Evolutionary conservation across 1,140 invertebrate genomes (phyloP).

Genomic region (Coptotermes formosanus): DNA sequence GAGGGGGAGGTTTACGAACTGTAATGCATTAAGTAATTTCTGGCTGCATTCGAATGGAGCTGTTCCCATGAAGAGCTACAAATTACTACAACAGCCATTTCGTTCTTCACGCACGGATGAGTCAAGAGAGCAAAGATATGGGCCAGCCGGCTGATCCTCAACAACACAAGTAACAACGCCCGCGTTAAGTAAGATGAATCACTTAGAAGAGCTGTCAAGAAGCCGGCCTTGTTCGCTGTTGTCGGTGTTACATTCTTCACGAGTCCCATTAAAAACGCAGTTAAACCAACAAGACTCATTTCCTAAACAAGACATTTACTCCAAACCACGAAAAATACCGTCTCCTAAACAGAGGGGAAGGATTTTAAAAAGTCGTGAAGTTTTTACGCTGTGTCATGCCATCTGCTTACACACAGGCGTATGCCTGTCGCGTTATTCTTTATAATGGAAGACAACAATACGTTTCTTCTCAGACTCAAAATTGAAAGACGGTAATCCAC

Average conservation of each 20-base stretch:
- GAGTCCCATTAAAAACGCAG: not conserved
- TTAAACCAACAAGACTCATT: not conserved
- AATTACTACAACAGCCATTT: not conserved
- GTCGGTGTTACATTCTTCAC: not conserved
- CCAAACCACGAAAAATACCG: not conserved
- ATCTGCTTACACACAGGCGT: not conserved
- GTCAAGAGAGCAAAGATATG: not conserved
- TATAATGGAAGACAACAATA: not conserved
- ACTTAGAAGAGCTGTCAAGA: not conserved
- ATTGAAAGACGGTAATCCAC: not conserved
- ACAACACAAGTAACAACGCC: not conserved
- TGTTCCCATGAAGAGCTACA: conserved; percentile 5
- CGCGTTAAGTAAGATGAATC: conserved; percentile 7
- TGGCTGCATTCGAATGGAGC: not conserved
- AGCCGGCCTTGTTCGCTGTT: not conserved
- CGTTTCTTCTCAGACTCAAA: not conserved
- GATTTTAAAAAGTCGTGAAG: not conserved
- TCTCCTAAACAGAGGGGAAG: not conserved
- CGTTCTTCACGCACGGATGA: not conserved
- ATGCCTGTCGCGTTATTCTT: not conserved
- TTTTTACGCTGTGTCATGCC: not conserved
- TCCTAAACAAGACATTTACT: conserved; percentile 7
- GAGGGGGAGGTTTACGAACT: not conserved
- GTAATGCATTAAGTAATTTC: not conserved
- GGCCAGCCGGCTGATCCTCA: not conserved